phyloP scores from a whole-genome alignment of 2,797 vertebrate species.

The Pelodytes ibericus region DNA sequence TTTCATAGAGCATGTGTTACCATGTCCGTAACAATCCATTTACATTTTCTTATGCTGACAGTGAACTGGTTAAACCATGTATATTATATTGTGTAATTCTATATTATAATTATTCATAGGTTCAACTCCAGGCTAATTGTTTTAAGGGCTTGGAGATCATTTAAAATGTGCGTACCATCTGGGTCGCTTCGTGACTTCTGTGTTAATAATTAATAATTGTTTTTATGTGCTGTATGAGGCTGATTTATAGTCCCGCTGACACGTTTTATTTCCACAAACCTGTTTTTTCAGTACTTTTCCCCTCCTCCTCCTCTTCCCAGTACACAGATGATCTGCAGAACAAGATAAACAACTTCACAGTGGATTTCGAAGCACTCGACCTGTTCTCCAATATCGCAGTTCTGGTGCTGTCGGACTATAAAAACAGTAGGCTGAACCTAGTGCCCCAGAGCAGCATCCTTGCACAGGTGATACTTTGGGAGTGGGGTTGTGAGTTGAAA shows the following conservation, averaged over 20 bases:
- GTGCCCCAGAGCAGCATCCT: conserved; percentile 63
- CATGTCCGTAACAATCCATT: no score
- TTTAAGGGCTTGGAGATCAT: conserved; percentile 1
- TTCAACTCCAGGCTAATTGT: conserved; percentile 28
- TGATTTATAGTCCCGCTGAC: neutral
- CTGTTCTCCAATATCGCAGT: conserved; percentile 64
- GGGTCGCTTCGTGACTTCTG: conserved; percentile 3
- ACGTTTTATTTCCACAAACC: neutral
- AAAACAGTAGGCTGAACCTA: conserved; percentile 60
- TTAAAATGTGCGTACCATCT: neutral
- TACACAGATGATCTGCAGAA: conserved; percentile 63
- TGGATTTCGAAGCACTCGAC: conserved; percentile 52
- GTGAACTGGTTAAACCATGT: no score
- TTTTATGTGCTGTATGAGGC: neutral
- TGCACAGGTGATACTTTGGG: conserved; percentile 63
- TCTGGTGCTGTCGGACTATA: conserved; percentile 67
- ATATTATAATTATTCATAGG: conserved; percentile 17
- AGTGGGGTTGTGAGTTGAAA: no score
- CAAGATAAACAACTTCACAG: conserved; percentile 55
- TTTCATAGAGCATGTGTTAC: no score
- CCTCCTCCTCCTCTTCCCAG: conserved; percentile 55
- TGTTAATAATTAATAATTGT: conserved; percentile 19
- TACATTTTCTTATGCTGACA: no score
- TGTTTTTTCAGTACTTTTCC: neutral
- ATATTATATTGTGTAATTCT: conserved; percentile 4